Conservation (phyloP, 2,797 vertebrate species). For the Sparus aurata region DNA sequence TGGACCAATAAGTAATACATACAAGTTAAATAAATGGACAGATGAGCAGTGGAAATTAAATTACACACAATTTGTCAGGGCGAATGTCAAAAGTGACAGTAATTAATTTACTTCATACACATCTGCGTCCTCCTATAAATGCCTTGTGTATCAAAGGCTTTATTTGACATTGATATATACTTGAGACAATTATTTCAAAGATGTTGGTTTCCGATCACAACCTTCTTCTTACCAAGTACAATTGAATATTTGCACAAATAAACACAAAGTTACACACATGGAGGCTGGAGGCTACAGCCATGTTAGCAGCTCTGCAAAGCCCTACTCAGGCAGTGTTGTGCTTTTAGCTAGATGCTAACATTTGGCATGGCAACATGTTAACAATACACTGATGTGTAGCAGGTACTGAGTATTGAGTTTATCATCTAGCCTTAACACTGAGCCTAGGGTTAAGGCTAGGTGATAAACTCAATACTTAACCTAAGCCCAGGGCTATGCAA, state of each 20-base stretch:
- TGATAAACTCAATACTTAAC: too few species aligned
- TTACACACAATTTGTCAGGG: background rate
- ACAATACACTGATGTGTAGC: too few species aligned
- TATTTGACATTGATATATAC: slow-evolving; percentile 1
- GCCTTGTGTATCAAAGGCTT: background rate
- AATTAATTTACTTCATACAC: background rate
- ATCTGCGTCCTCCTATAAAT: background rate
- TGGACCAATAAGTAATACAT: slow-evolving; percentile 23
- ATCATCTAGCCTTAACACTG: too few species aligned
- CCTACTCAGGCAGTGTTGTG: background rate
- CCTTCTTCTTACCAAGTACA: background rate
- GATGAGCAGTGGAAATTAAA: slow-evolving; percentile 52
- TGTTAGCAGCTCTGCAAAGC: too few species aligned
- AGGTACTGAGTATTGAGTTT: too few species aligned
- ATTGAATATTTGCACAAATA: background rate
- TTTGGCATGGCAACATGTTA: background rate
- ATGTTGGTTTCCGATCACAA: background rate
- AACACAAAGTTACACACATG: background rate
- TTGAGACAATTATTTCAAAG: background rate
- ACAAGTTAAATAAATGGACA: slow-evolving; percentile 42
- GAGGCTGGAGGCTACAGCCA: too few species aligned
- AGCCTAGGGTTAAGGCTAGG: too few species aligned
- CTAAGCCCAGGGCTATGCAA: too few species aligned
- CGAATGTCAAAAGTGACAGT: slow-evolving; percentile 31
- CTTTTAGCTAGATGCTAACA: background rate